Percentiles rank a stretch among this genome's conserved stretches.
Evolutionary conservation across 2,797 vertebrate genomes (phyloP).

Genomic region (Synaphobranchus kaupii): DNA sequence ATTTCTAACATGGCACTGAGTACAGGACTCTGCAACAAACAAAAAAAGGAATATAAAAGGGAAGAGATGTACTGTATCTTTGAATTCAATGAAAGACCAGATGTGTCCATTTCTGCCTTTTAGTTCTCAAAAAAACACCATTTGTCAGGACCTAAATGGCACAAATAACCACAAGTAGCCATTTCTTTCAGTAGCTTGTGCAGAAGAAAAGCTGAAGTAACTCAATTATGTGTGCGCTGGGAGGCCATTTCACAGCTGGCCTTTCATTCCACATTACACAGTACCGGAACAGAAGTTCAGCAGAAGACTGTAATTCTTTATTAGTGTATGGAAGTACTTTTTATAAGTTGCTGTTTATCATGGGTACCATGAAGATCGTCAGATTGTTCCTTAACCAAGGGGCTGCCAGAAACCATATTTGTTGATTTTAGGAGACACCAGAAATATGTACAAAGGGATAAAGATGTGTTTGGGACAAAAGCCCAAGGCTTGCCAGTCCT

Average conservation of each 20-base stretch:
- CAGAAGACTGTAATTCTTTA: neutral
- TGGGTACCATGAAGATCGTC: neutral
- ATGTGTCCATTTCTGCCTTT: neutral
- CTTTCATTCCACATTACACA: neutral
- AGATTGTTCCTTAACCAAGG: neutral
- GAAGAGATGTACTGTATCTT: neutral
- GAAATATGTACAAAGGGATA: too few species aligned
- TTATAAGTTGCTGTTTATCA: neutral
- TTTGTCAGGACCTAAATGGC: neutral
- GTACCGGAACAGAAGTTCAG: neutral
- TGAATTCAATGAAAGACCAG: neutral
- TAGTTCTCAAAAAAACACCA: neutral
- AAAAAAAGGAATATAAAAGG: neutral
- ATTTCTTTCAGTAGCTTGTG: neutral
- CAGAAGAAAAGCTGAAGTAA: neutral
- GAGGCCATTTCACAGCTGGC: neutral
- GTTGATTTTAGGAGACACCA: too few species aligned
- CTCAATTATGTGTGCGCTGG: neutral
- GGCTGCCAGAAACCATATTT: neutral
- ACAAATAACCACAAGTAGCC: neutral
- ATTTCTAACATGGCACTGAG: neutral
- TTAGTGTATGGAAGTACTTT: neutral
- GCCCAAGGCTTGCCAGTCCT: too few species aligned
- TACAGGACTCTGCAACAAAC: neutral
- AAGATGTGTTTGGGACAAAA: too few species aligned